Evolutionary conservation across 2,888 invertebrate species (phyloP).

Genomic region (Aphrophora alni): DNA sequence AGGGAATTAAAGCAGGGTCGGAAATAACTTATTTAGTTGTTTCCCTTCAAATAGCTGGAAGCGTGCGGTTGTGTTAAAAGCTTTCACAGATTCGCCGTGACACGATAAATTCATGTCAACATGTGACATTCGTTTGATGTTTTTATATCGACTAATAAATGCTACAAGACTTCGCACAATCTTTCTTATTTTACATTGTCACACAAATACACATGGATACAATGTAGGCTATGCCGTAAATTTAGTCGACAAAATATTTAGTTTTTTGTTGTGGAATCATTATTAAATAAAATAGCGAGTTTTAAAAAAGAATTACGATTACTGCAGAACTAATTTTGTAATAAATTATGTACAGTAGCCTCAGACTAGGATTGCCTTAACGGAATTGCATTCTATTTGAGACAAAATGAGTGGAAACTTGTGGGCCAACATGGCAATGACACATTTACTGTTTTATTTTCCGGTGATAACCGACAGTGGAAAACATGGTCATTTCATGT

Average conservation of each 20-base stretch:
- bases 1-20: background rate
- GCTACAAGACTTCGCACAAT: background rate
- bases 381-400: conserved; percentile 9
- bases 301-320: no score
- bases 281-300: no score
- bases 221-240: no score
- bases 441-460: conserved; percentile 7
- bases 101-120: background rate
- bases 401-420: background rate
- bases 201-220: no score
- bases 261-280: no score
- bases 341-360: no score
- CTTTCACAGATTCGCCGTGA: background rate
- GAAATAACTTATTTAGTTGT: background rate
- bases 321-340: no score
- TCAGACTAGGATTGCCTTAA: no score
- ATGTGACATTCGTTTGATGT: background rate
- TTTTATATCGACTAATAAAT: background rate
- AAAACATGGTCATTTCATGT: background rate
- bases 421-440: background rate
- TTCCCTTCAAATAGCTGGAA: background rate
- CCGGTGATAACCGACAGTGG: conserved; percentile 3
- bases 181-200: background rate
- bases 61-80: background rate
- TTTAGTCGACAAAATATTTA: no score